These are phyloP conservation scores for Neodiprion virginianus DNA, from an alignment of 1,140 invertebrate species.

Conservation along the genomic window DNA sequence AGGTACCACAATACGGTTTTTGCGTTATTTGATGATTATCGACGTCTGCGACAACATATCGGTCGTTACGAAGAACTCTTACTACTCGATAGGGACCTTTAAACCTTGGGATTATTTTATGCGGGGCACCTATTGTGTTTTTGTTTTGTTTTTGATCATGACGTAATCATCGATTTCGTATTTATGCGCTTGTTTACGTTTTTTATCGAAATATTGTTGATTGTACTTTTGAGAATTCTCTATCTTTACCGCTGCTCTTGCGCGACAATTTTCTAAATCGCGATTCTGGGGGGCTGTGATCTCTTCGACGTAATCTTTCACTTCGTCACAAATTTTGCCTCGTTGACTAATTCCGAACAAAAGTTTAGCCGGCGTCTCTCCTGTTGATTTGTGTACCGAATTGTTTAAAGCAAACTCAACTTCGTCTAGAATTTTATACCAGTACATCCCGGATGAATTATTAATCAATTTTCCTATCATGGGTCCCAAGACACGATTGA, in stretches of 20 bases:
- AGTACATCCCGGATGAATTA: slow-evolving; percentile 24
- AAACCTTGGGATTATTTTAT: slow-evolving; percentile 36
- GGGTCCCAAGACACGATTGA: slow-evolving; percentile 30
- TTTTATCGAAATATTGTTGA: slow-evolving; percentile 25
- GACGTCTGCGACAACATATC: slow-evolving; percentile 35
- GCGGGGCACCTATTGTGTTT: slow-evolving; percentile 30
- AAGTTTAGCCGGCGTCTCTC: slow-evolving; percentile 30
- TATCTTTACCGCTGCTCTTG: slow-evolving; percentile 15
- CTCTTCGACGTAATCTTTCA: slow-evolving; percentile 23
- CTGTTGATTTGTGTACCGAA: slow-evolving; percentile 28
- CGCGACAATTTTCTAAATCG: slow-evolving; percentile 21
- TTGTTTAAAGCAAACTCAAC: slow-evolving; percentile 39
- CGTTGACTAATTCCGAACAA: slow-evolving; percentile 37
- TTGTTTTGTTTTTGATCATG: slow-evolving; percentile 36
- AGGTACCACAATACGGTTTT: slow-evolving; percentile 33
- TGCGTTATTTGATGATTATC: slow-evolving; percentile 34
- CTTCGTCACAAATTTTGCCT: slow-evolving; percentile 27
- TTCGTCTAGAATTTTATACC: slow-evolving; percentile 32
- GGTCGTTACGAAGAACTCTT: slow-evolving; percentile 34
- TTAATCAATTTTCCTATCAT: slow-evolving; percentile 34
- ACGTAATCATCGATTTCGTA: slow-evolving; percentile 39
- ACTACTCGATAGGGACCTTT: slow-evolving; percentile 34
- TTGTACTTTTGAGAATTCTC: slow-evolving; percentile 14
- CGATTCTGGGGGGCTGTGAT: neutral
- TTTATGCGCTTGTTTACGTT: slow-evolving; percentile 20